phyloP scores from a whole-genome alignment of 1,140 invertebrate species.

The Tetramorium alpestre region DNA sequence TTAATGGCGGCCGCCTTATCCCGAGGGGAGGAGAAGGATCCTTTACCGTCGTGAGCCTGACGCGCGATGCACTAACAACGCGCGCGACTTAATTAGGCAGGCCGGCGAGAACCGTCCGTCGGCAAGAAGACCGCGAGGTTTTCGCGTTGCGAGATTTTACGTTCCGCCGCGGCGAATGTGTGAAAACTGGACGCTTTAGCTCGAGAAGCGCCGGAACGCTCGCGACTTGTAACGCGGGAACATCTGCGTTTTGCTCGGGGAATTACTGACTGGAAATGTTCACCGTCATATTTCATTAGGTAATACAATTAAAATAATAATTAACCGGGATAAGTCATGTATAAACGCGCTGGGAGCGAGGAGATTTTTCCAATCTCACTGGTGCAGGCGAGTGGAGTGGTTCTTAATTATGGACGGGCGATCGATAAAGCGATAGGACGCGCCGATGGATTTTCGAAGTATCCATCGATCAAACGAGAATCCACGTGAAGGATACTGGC shows the following conservation, averaged over 20 bases:
- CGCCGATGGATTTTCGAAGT: slow-evolving; percentile 37
- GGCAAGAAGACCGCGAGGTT: background rate
- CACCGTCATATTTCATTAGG: background rate
- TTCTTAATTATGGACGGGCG: background rate
- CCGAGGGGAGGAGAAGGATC: slow-evolving; percentile 11
- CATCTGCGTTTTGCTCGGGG: background rate
- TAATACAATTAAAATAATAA: slow-evolving; percentile 6
- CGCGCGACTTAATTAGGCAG: slow-evolving; percentile 70
- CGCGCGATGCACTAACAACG: slow-evolving; percentile 66
- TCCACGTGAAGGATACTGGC: slow-evolving; percentile 18
- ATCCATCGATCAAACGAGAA: slow-evolving; percentile 48
- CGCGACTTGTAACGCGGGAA: background rate
- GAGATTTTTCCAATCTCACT: background rate
- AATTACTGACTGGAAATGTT: background rate
- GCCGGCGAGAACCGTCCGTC: slow-evolving; percentile 1
- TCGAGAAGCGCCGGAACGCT: background rate
- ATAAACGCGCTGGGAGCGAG: background rate
- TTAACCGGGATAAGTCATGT: background rate
- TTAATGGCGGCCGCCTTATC: slow-evolving; percentile 68
- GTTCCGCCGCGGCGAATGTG: background rate
- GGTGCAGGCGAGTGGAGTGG: background rate
- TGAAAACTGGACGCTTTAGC: background rate
- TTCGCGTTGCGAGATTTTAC: slow-evolving; percentile 10
- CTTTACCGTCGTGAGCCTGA: slow-evolving; percentile 28
- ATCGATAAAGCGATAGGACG: slow-evolving; percentile 24